Conservation (phyloP, 2,113 vertebrate genomes). For the Cebus imitator region DNA sequence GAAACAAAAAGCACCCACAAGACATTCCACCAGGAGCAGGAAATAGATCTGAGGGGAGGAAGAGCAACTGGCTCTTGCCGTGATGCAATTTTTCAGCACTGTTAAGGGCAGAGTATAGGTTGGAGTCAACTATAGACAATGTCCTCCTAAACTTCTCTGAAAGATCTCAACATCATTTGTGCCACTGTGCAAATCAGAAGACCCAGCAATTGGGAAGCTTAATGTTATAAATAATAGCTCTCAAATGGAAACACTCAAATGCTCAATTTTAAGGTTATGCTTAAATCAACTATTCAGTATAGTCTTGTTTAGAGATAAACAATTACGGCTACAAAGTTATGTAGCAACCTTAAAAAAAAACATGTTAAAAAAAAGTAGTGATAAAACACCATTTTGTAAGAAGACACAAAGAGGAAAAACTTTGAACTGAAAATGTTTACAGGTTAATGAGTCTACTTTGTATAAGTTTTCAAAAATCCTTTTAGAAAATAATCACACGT, state of each 20-base stretch:
- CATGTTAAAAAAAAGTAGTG: neutral
- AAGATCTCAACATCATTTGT: neutral
- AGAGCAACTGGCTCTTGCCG: neutral
- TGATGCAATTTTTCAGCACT: neutral
- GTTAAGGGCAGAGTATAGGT: neutral
- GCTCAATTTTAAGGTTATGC: neutral
- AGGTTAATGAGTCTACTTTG: neutral
- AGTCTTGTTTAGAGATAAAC: neutral
- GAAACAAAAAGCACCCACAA: neutral
- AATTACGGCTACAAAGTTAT: neutral
- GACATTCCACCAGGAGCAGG: neutral
- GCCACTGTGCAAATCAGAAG: neutral
- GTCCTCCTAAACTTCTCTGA: neutral
- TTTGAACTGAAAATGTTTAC: neutral
- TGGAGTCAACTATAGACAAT: neutral
- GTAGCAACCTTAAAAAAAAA: neutral
- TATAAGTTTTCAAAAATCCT: neutral
- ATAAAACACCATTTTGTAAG: neutral
- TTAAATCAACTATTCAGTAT: neutral
- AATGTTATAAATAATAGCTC: neutral
- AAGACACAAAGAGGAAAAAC: neutral
- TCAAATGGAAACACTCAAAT: neutral
- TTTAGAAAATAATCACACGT: neutral
- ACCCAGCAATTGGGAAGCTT: neutral
- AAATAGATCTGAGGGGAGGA: neutral